These are phyloP conservation scores for Amphipyra tragopoginis DNA, from an alignment of 2,888 invertebrate species.

Conservation along the genomic window DNA sequence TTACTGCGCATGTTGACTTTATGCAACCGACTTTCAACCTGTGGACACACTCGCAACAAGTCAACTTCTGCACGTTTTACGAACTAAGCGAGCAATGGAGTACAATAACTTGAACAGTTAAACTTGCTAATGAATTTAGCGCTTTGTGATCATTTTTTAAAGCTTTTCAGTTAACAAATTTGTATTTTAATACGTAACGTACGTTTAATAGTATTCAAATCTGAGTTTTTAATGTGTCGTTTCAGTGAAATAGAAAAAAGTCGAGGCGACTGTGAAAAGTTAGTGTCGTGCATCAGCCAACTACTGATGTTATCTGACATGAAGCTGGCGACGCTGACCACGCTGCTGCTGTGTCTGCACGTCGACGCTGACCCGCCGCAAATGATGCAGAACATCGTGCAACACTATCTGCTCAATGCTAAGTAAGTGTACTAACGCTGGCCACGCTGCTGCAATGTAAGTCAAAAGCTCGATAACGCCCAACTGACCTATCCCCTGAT, in stretches of 20 bases:
- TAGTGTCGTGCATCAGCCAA: slow-evolving; percentile 46
- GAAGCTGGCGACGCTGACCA: slow-evolving; percentile 39
- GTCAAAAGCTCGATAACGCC: neutral
- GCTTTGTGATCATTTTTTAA: no score
- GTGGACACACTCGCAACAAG: no score
- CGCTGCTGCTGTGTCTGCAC: slow-evolving; percentile 57
- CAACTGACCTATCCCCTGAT: neutral
- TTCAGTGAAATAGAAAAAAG: slow-evolving; percentile 79
- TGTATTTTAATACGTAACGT: no score
- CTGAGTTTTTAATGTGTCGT: neutral
- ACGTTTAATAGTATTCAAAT: neutral
- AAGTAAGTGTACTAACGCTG: slow-evolving; percentile 25
- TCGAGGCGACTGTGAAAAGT: slow-evolving; percentile 66
- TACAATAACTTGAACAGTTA: no score
- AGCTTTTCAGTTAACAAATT: no score
- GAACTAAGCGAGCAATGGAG: no score
- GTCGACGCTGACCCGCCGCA: slow-evolving; percentile 17
- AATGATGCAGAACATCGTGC: slow-evolving; percentile 31
- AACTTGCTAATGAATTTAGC: no score
- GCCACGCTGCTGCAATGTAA: neutral
- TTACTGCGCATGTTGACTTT: no score
- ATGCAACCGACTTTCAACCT: no score
- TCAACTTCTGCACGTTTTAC: no score
- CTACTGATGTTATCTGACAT: slow-evolving; percentile 48
- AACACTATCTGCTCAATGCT: slow-evolving; percentile 18